phyloP scores from a whole-genome alignment of 2,888 invertebrate species.

The Eumacrocentrus americanus region DNA sequence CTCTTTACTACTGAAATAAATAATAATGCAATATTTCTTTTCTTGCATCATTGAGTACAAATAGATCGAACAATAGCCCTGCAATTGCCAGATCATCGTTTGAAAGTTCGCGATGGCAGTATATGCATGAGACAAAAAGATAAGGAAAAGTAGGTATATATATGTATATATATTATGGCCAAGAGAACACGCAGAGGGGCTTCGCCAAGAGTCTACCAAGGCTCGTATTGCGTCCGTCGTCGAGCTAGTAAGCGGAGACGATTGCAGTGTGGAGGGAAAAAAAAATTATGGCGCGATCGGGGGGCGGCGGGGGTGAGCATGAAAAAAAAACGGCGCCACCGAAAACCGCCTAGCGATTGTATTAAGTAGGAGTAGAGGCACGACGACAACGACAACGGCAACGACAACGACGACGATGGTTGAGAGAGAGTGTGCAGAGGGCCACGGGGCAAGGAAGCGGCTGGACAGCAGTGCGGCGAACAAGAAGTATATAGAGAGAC shows the following conservation, averaged over 20 bases:
- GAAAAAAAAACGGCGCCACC: slow-evolving; percentile 36
- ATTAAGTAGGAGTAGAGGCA: slow-evolving; percentile 43
- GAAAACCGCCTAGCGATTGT: slow-evolving; percentile 59
- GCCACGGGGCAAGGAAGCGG: slow-evolving; percentile 23
- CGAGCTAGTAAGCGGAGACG: slow-evolving; percentile 55
- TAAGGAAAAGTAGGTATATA: slow-evolving; percentile 7
- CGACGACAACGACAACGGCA: slow-evolving; percentile 32
- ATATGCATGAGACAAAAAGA: not conserved
- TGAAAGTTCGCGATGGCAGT: not conserved
- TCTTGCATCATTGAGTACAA: slow-evolving; percentile 11
- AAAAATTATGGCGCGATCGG: slow-evolving; percentile 26
- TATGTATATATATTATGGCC: no score
- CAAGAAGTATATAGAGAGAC: slow-evolving; percentile 14
- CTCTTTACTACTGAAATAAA: no score
- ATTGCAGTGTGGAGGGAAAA: slow-evolving; percentile 42
- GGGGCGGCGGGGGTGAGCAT: slow-evolving; percentile 28
- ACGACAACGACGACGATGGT: slow-evolving; percentile 25
- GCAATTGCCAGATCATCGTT: not conserved
- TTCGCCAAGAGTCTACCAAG: slow-evolving; percentile 34
- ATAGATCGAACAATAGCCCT: slow-evolving; percentile 8
- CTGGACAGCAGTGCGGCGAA: slow-evolving; percentile 15
- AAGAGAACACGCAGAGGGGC: slow-evolving; percentile 31
- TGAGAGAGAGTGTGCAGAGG: no score
- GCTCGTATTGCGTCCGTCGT: slow-evolving; percentile 50
- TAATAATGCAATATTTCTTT: no score